Conservation (phyloP, 2,113 vertebrate genomes). For the Spermophilus dauricus region DNA sequence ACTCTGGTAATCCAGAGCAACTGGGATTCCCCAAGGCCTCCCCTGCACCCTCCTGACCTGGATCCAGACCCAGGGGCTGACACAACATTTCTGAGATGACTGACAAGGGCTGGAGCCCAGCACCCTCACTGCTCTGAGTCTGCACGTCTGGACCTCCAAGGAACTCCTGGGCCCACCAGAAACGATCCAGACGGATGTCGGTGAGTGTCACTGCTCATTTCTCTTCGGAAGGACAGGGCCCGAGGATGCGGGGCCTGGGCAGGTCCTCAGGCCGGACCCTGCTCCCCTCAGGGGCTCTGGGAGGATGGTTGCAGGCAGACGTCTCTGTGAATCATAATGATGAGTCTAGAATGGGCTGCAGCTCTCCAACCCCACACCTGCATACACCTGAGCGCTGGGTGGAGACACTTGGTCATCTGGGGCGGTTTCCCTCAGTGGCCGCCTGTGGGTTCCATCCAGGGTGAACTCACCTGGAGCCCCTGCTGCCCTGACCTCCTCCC, state of each 20-base stretch:
- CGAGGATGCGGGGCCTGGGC: neutral
- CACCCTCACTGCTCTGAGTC: neutral
- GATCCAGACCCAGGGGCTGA: neutral
- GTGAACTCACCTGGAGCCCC: no score
- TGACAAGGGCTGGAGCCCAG: fast-evolving
- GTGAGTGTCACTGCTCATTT: no score
- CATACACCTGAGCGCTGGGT: neutral
- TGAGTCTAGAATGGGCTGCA: no score
- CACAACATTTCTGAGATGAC: neutral
- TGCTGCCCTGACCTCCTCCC: neutral
- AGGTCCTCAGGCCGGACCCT: neutral
- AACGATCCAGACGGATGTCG: no score
- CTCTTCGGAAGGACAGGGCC: neutral
- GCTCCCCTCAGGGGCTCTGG: neutral
- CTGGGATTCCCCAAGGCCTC: no score
- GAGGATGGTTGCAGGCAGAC: neutral
- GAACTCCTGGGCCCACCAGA: neutral
- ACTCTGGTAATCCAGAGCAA: neutral
- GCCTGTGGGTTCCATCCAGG: neutral
- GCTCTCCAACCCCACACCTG: fast-evolving
- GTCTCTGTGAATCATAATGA: fast-evolving
- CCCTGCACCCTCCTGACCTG: neutral
- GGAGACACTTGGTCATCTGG: neutral
- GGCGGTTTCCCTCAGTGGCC: neutral
- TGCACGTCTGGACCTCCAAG: neutral